Evolutionary conservation across 2,113 vertebrate genomes (phyloP), one percentile per base, ranked within the genome.

Genomic region (Sinocyclocheilus grahami): DNA sequence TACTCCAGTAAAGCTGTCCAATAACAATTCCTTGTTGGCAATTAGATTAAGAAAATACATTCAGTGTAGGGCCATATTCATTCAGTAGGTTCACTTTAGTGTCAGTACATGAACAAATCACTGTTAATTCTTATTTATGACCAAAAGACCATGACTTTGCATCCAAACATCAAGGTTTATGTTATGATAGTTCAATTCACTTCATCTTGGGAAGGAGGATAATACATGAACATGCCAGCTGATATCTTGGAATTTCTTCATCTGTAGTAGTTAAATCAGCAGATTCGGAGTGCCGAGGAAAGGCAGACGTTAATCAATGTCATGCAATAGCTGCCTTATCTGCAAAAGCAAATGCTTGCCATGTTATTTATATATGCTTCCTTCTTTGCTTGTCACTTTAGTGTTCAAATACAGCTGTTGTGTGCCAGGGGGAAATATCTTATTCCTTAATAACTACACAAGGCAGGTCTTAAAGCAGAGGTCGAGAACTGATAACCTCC

Each of bases 401-500:
- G 42, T 46, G 42, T 46, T 86, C 89, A 92, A 92, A 92, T 92
- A 89, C 18, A 60, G 18, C 82, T 81, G 82, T 83, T 74, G 82
- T 83, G 11, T 6, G 33, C 55, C 10, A 76, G 60, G 12, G 75
- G 63, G 79, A 86, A 76, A 80, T 65, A 42, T 62, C 30, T 65
- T 53, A 82, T 89, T 88, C 88, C 82, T 71, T 81, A 82, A 92
- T 90, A 91, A 92, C 90, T 92, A 91, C 87, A 91, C 88, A 91
- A 91, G 92, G 89, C 77, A 82, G 88, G 86, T 90, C 92, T 91
- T 90, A 82, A 86, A 86, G 86, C 89, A 33, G 82, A 81, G 92
- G 91, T 90, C 88, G 88, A 89, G 16, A 37, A 88, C 90, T 87
- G 94, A 94, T 94, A 94, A 94, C 93, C 93, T 87, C 89, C 88